Evolutionary conservation across 2,797 vertebrate genomes (phyloP).

Genomic region (Enteromius mattozi): DNA sequence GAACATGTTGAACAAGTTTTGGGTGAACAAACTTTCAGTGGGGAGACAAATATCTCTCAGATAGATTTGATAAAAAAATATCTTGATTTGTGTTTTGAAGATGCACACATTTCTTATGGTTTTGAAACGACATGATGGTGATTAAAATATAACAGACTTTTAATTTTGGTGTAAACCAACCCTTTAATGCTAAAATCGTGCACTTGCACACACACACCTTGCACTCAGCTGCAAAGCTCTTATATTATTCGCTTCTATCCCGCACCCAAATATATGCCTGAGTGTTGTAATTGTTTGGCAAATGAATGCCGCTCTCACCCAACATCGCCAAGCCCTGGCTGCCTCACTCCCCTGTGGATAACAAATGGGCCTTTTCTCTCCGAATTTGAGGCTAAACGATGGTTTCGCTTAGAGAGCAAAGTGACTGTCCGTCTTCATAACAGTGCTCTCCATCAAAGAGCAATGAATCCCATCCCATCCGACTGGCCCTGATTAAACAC

Average conservation of each 20-base stretch:
- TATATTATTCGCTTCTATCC: constrained; percentile 23
- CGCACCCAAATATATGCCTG: constrained; percentile 71
- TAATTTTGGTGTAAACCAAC: not conserved
- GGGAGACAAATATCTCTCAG: not conserved
- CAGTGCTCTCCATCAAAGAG: constrained; percentile 88
- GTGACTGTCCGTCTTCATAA: constrained; percentile 88
- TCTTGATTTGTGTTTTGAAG: not conserved
- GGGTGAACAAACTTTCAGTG: not conserved
- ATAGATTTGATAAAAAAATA: not conserved
- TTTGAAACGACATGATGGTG: not conserved
- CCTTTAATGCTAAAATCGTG: not conserved
- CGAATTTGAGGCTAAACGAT: constrained; percentile 85
- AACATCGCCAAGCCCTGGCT: constrained; percentile 70
- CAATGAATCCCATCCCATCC: constrained; percentile 92
- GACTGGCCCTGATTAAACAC: constrained; percentile 93
- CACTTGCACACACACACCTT: constrained; percentile 1
- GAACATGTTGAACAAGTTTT: not conserved
- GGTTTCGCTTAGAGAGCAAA: constrained; percentile 87
- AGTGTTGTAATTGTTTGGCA: constrained; percentile 79
- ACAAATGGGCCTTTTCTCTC: constrained; percentile 84
- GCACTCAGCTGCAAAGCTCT: constrained; percentile 8
- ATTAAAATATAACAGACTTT: not conserved
- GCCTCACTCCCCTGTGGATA: constrained; percentile 80
- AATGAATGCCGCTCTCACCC: constrained; percentile 79
- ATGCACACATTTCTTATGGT: not conserved